Evolutionary conservation across 2,113 vertebrate species (phyloP), one percentile per base, ranked within the genome.

Genomic region (Vireo altiloquus): DNA sequence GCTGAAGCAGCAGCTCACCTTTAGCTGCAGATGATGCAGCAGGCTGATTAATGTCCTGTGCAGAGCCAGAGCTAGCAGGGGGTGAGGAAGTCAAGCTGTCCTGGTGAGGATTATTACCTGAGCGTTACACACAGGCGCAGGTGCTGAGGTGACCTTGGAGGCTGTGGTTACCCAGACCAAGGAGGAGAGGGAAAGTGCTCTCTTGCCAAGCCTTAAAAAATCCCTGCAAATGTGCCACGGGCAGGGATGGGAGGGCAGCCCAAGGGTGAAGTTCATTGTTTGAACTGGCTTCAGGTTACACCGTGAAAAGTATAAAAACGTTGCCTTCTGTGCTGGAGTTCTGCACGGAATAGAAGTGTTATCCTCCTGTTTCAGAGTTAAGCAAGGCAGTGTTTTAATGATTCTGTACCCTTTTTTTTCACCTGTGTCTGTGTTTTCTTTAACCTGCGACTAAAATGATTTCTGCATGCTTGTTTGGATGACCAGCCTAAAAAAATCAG

Each of bases 141-240:
- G 74, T 96, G 90, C 70, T 79, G 61, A 42, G 49, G 35, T 75
- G n/a, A 91, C 90, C 84, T 75, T 94, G 74, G 49, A 81, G 92
- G 75, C 53, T 1, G 2, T 88, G 35, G 49, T 76, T 76, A 56
- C 75, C 30, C 4, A 3, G 59, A 61, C 21, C 16, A 78, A 91
- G 56, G 71, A 65, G 40, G 54, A 64, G 60, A n/a, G n/a, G n/a
- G n/a, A 82, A 80, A n/a, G 44, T 92, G 87, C 57, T 85, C 7
- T 39, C 44, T 88, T 88, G 82, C 50, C 70, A 76, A 44, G 54
- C 40, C 31, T 82, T 64, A 44, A 13, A 13, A 89, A 57, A 85
- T 82, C n/a, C 25, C 14, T 78, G 28, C n/a, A 57, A 42, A 31
- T 50, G 39, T 33, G 42, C 66, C 8, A 10, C 1, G 3, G 35